phyloP scores from a whole-genome alignment of 2,888 invertebrate species.

The Drosophila seclusa region DNA sequence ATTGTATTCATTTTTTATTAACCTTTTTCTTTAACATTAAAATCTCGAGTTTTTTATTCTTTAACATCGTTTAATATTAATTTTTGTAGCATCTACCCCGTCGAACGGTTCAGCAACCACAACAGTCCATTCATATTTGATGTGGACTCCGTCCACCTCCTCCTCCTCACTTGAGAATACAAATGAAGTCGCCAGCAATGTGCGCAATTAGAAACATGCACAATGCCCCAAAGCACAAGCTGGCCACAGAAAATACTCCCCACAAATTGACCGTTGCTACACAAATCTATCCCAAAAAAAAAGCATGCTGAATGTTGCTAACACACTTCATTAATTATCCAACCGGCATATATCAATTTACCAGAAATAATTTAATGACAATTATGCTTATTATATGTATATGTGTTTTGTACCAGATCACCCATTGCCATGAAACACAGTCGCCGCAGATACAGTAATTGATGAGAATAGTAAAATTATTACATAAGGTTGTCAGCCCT shows the following conservation, averaged over 20 bases:
- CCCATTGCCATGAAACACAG: neutral
- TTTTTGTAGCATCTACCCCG: neutral
- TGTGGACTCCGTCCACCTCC: conserved; percentile 7
- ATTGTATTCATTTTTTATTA: neutral
- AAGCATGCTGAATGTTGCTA: conserved; percentile 32
- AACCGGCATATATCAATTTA: conserved; percentile 58
- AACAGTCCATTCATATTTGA: conserved; percentile 6
- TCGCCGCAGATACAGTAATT: conserved; percentile 11
- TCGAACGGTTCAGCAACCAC: neutral
- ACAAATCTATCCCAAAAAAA: neutral
- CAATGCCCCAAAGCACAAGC: conserved; percentile 11
- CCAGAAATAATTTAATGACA: conserved; percentile 60
- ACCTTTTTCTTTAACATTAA: neutral
- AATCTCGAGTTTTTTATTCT: neutral
- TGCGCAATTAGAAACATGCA: conserved; percentile 47
- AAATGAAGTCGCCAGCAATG: conserved; percentile 20
- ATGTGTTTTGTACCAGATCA: neutral
- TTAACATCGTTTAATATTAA: neutral
- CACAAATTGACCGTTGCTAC: neutral
- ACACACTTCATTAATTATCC: conserved; percentile 57
- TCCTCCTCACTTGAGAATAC: conserved; percentile 1
- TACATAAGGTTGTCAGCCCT: conserved; percentile 11
- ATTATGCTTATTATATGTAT: conserved; percentile 50
- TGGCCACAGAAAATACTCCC: conserved; percentile 2
- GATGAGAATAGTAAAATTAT: conserved; percentile 35